A percentile compares a stretch with the other conserved stretches of the same genome.
Evolutionary conservation across 1,140 invertebrate species (phyloP).

Genomic region (Orius laevigatus): DNA sequence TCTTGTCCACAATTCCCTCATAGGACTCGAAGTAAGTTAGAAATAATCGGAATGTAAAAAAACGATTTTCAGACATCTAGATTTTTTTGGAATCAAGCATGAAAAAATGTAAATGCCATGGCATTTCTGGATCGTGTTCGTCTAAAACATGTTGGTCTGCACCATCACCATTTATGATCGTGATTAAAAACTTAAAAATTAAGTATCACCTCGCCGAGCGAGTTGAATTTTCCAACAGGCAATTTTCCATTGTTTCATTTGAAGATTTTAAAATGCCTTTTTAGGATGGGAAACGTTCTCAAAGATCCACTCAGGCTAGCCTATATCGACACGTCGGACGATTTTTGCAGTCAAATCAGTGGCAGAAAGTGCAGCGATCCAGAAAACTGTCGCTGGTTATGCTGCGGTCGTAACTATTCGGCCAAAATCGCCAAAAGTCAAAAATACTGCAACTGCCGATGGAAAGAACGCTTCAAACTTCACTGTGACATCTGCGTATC

Average conservation of each 20-base stretch:
- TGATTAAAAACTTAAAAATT: conserved; percentile 77
- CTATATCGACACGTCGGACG: not conserved
- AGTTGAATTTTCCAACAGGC: conserved; percentile 28
- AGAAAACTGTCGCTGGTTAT: not conserved
- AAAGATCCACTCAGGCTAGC: not conserved
- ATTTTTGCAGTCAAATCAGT: not conserved
- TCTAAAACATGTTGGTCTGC: conserved; percentile 87
- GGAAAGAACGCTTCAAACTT: conserved; percentile 1
- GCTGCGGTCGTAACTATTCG: not conserved
- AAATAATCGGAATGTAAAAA: too few species aligned
- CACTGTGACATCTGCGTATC: conserved; percentile 13
- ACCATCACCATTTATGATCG: conserved; percentile 65
- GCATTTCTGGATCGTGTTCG: conserved; percentile 82
- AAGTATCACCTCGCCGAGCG: conserved; percentile 79
- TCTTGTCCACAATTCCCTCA: too few species aligned
- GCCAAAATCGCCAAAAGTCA: not conserved
- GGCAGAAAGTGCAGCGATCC: not conserved
- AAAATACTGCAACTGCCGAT: not conserved
- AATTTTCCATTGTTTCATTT: too few species aligned
- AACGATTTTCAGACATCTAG: conserved; percentile 36
- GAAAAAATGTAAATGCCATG: conserved; percentile 86
- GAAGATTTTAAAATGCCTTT: too few species aligned
- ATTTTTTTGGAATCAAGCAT: conserved; percentile 83
- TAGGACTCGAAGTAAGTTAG: too few species aligned
- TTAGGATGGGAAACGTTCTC: too few species aligned